Conservation (phyloP, 2,888 invertebrate species). For the Drosophila hamatofila region DNA sequence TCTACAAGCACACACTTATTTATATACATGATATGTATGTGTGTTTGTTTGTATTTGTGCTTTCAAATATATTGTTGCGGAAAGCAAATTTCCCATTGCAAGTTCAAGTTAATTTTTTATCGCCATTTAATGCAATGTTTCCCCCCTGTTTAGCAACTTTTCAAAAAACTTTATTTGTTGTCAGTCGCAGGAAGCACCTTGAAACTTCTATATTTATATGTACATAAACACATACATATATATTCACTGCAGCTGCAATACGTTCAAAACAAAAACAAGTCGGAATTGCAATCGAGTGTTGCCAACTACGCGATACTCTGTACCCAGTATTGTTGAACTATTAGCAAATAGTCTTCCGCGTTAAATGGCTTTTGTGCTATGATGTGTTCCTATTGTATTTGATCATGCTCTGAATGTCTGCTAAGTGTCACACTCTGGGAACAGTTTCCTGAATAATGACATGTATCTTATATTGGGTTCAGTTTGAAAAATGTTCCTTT, state of each 20-base stretch:
- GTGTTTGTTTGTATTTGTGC: slow-evolving; percentile 37
- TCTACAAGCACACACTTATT: slow-evolving; percentile 18
- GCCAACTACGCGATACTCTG: not conserved
- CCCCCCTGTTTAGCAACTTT: slow-evolving; percentile 70
- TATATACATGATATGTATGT: not conserved
- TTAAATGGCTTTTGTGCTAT: no score
- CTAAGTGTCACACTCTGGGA: not conserved
- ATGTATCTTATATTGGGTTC: no score
- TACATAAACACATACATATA: slow-evolving; percentile 62
- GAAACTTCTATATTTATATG: slow-evolving; percentile 79
- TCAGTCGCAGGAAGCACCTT: slow-evolving; percentile 81
- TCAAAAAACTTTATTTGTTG: slow-evolving; percentile 52
- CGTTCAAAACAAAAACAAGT: slow-evolving; percentile 22
- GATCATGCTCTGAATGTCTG: no score
- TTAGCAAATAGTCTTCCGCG: no score
- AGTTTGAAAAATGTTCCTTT: not conserved
- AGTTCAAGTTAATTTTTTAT: slow-evolving; percentile 76
- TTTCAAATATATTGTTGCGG: slow-evolving; percentile 64
- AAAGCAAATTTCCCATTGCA: slow-evolving; percentile 74
- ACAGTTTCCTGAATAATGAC: not conserved
- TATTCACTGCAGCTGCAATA: slow-evolving; percentile 46
- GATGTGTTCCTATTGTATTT: no score
- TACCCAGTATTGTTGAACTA: not conserved
- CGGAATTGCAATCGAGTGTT: slow-evolving; percentile 6
- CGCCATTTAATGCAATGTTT: slow-evolving; percentile 67